Percentiles rank a stretch among this genome's conserved stretches.
Evolutionary conservation across 37 sponge, comb jelly and placozoan genomes (phyloP).

Genomic region (Lycopodina hypogea): DNA sequence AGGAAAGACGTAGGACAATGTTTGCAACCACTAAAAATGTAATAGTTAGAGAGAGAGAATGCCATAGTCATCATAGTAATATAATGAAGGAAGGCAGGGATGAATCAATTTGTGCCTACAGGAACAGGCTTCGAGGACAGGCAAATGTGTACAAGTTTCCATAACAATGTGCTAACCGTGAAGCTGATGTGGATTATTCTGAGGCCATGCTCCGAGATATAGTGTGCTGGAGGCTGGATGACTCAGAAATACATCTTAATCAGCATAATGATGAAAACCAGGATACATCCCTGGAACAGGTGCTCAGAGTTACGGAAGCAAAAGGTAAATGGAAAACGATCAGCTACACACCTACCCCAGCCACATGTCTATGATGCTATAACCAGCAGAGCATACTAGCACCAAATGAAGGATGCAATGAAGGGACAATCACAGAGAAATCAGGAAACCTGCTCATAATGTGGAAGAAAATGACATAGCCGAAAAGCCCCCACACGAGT

Average conservation of each 20-base stretch:
- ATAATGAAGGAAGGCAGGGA: slow-evolving; percentile 45
- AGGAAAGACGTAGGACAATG: slow-evolving; percentile 15
- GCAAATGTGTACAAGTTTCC: slow-evolving; percentile 27
- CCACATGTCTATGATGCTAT: slow-evolving; percentile 35
- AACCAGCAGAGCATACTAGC: too few relatives aligned
- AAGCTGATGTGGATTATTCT: slow-evolving; percentile 36
- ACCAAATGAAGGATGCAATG: slow-evolving; percentile 17
- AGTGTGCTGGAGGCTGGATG: slow-evolving; percentile 31
- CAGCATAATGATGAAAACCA: slow-evolving; percentile 34
- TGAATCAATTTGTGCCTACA: slow-evolving; percentile 39
- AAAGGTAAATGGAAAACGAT: slow-evolving; percentile 33
- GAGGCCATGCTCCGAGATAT: slow-evolving; percentile 34
- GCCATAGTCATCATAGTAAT: slow-evolving; percentile 27
- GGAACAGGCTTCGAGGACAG: slow-evolving; percentile 37
- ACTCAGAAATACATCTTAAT: slow-evolving; percentile 34
- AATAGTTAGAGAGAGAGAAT: slow-evolving; percentile 32
- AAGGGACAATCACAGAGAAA: slow-evolving; percentile 14
- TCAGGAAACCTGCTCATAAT: slow-evolving; percentile 27
- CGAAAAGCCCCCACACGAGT: slow-evolving; percentile 35
- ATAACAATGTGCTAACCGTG: slow-evolving; percentile 24
- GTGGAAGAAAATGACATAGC: slow-evolving; percentile 28
- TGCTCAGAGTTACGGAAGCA: slow-evolving; percentile 23
- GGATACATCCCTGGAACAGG: slow-evolving; percentile 34
- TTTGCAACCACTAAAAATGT: slow-evolving; percentile 19
- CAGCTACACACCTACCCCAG: slow-evolving; percentile 27